Evolutionary conservation across 2,113 vertebrate species (phyloP).

Genomic region (Bufo gargarizans): DNA sequence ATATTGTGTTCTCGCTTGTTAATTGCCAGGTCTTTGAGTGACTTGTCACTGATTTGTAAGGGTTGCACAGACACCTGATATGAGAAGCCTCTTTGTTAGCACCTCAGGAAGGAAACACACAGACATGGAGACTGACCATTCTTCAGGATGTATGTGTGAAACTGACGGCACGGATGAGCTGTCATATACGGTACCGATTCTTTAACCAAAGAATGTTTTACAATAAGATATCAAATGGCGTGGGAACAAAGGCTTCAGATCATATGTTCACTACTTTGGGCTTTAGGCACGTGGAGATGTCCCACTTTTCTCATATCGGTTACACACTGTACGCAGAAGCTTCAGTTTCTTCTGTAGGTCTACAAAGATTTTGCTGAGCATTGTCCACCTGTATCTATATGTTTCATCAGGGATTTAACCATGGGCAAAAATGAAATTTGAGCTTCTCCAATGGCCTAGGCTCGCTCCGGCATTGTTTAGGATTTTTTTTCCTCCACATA

Average conservation of each 20-base stretch:
- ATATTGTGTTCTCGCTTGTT: too few relatives aligned
- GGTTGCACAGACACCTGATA: neutral
- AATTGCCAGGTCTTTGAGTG: neutral
- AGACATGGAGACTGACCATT: neutral
- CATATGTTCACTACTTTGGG: neutral
- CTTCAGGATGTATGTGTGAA: neutral
- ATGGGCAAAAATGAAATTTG: too few relatives aligned
- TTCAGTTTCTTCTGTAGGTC: too few relatives aligned
- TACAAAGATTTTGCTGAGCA: too few relatives aligned
- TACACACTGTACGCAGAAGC: neutral
- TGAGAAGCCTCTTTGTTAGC: neutral
- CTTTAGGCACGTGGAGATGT: too few relatives aligned
- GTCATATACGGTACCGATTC: neutral
- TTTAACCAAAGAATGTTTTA: neutral
- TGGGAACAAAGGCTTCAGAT: neutral
- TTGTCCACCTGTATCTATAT: too few relatives aligned
- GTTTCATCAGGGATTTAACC: too few relatives aligned
- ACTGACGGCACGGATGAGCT: neutral
- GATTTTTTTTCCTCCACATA: too few relatives aligned
- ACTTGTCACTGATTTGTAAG: neutral
- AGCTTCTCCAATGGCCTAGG: too few relatives aligned
- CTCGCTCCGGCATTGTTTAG: neutral
- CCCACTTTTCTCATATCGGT: neutral
- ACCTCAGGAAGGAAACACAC: neutral
- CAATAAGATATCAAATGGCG: slow-evolving; percentile 1